Conservation (phyloP, 1,140 invertebrate species). For the Kradibia gibbosae region DNA sequence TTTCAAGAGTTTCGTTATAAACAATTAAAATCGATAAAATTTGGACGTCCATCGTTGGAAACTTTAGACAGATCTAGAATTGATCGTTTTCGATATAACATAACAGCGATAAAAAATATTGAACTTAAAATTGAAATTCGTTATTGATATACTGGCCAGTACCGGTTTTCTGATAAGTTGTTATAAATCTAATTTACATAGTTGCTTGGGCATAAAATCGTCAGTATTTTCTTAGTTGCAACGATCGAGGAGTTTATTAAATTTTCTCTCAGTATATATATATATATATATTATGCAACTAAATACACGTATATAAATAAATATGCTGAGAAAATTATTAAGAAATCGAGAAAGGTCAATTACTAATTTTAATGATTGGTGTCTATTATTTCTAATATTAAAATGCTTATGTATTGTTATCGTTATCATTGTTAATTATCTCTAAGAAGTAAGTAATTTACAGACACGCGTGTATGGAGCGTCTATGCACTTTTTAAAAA, state of each 20-base stretch:
- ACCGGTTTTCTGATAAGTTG: neutral
- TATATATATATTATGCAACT: too few species aligned
- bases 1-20: too few species aligned
- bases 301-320: neutral
- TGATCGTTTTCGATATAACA: neutral
- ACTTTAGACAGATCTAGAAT: too few species aligned
- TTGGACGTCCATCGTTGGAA: too few species aligned
- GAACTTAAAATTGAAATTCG: slow-evolving; percentile 12
- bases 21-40: too few species aligned
- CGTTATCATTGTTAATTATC: neutral
- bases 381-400: neutral
- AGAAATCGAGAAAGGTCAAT: neutral
- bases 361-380: too few species aligned
- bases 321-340: too few species aligned
- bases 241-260: neutral
- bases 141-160: neutral
- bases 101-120: neutral
- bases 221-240: neutral
- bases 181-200: slow-evolving; percentile 20
- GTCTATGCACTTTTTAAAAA: too few species aligned
- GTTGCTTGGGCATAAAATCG: neutral
- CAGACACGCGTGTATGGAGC: too few species aligned
- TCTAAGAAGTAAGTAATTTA: neutral
- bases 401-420: neutral
- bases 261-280: neutral